Evolutionary conservation across 2,888 invertebrate genomes (phyloP).

Genomic region (Aelia acuminata): DNA sequence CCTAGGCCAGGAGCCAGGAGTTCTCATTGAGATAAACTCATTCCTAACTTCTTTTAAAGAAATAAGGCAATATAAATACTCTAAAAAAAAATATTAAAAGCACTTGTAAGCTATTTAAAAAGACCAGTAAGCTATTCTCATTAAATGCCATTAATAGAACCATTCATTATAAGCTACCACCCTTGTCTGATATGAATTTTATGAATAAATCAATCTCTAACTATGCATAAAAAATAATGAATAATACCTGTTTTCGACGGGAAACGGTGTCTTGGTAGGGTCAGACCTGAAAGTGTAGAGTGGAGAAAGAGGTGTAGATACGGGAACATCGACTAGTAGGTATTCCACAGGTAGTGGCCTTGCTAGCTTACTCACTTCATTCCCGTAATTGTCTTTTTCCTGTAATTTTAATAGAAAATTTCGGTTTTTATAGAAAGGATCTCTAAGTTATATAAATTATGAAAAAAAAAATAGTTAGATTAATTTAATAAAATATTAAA

Average conservation of each 20-base stretch:
- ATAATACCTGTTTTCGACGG: conserved; percentile 82
- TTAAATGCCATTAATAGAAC: neutral
- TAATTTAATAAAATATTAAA: too few species aligned
- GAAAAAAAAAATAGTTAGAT: too few species aligned
- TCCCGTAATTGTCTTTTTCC: conserved; percentile 98
- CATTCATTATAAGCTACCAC: neutral
- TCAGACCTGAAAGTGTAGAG: conserved; percentile 81
- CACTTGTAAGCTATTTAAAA: too few species aligned
- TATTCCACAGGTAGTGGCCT: conserved; percentile 98
- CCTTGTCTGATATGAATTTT: neutral
- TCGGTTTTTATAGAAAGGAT: conserved; percentile 57
- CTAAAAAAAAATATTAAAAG: too few species aligned
- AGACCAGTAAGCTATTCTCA: neutral
- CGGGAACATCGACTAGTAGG: conserved; percentile 95
- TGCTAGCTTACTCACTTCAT: conserved; percentile 93
- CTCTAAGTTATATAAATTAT: too few species aligned
- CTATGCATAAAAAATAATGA: neutral
- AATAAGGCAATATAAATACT: too few species aligned
- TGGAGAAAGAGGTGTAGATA: conserved; percentile 88
- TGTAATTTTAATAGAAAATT: conserved; percentile 69
- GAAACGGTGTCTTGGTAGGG: conserved; percentile 76
- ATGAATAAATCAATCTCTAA: neutral
- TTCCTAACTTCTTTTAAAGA: too few species aligned
- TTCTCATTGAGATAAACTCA: too few species aligned
- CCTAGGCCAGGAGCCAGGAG: too few species aligned